These are phyloP conservation scores for Tretioscincus oriximinensis DNA, from an alignment of 2,113 vertebrate species.

Conservation along the genomic window DNA sequence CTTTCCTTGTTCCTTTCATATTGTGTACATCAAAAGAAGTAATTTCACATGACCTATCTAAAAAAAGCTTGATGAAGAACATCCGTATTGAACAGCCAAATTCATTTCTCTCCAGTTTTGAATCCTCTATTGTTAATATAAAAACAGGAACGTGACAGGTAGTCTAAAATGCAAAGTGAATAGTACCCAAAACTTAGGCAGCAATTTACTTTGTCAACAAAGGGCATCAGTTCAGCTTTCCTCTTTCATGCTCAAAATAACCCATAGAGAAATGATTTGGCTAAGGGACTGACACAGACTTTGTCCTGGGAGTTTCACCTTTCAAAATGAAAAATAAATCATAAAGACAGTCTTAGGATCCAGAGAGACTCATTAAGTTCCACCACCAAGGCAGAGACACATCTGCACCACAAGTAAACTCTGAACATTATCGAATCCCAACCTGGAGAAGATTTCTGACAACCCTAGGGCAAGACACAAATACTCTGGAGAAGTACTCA, in stretches of 20 bases:
- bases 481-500: slow-evolving; percentile 18
- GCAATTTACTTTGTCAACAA: slow-evolving; percentile 11
- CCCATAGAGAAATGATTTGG: slow-evolving; percentile 5
- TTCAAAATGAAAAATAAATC: slow-evolving; percentile 40
- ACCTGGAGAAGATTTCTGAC: slow-evolving; percentile 35
- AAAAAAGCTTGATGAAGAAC: not conserved
- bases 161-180: slow-evolving; percentile 6
- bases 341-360: slow-evolving; percentile 33
- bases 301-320: slow-evolving; percentile 27
- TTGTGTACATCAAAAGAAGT: not conserved
- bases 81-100: slow-evolving; percentile 3
- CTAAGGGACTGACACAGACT: slow-evolving; percentile 6
- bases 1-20: not conserved
- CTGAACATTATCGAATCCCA: slow-evolving; percentile 44
- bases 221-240: slow-evolving; percentile 2
- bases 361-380: slow-evolving; percentile 58
- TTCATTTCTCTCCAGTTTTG: not conserved
- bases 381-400: slow-evolving; percentile 41
- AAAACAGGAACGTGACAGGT: not conserved
- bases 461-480: slow-evolving; percentile 38
- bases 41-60: not conserved
- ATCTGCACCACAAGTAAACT: slow-evolving; percentile 49
- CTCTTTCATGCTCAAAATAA: slow-evolving; percentile 22
- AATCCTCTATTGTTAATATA: not conserved
- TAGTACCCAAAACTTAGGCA: slow-evolving; percentile 22